Base-by-base conservation (phyloP, 2,797 vertebrate genomes). In the Oreortyx pictus region DNA sequence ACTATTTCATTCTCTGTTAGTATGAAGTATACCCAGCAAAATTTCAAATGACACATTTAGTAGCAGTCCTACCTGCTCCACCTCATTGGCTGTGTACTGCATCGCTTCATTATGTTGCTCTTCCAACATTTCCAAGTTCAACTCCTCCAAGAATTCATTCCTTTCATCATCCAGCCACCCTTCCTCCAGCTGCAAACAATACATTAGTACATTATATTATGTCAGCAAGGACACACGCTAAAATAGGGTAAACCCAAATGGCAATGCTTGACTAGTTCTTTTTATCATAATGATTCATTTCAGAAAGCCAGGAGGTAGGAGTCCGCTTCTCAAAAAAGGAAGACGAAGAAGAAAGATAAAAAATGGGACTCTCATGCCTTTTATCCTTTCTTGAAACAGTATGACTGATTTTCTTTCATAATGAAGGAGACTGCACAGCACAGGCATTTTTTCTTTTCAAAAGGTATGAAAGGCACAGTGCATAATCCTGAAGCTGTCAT, bases 161-260 rank as follows among this genome's bases (percentile, higher is more conserved):
- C 99, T 99, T 97, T 99, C 99, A 97, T 99, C 99, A 96, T 99
- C 99, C 96, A 99, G 97, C 99, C 99, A 99, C 88, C 98, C 98
- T 96, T 99, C 99, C 94, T 99, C 99, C 98, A 99, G 97, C 99
- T 99, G 96, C 92, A 96, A 96, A 96, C 92, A 97, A 98, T 95
- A 97, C 94, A 97, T 97, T 96, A 97, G 95, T 93, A 93, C 84
- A 88, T 97, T 95, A 93, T 77, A 96, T 95, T 92, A 92, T 70
- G 91, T 96, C 95, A 97, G 94, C 78, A 92, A 94, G 95, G 93
- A 91, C 92, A 95, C 87, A 82, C 35, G 88, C 84, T 96, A 96
- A 97, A 97, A 96, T 59, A 95, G 71, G 78, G 86, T 86, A 96
- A 96, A 95, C 73, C 91, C 93, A 97, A 97, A 96, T 94, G 94